Evolutionary conservation across 1,140 invertebrate species (phyloP), one percentile per base, ranked within the genome.

Genomic region (Temnothorax nylanderi): DNA sequence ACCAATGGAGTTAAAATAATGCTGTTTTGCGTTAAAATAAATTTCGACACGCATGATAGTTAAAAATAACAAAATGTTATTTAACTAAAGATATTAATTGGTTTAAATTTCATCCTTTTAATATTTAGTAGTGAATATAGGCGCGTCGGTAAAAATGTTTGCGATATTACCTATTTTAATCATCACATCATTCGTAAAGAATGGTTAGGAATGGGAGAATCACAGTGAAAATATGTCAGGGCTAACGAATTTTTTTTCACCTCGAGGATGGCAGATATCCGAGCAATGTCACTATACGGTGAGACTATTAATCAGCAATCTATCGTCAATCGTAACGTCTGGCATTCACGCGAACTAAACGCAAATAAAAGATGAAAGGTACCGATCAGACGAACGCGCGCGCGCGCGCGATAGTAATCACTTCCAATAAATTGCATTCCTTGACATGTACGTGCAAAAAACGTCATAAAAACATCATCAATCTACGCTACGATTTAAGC

Each of bases 241-340:
- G 51, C 56, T 62, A 26, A 80, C 51, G 51, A 89, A 78, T 88
- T 71, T 88, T 71, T 82, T 84, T 87, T 84, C 81, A 84, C 10
- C 32, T 75, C 1, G 47, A 64, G 69, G 67, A 89, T 88, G 74
- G 80, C 41, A 76, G 65, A 87, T 88, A 77, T 37, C 32, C 54
- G 60, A 65, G 32, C 37, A 26, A 49, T 32, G 51, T 77, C 56
- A 74, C 26, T n/a, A 26, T 26, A 8, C 56, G 8, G 18, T 34
- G 65, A 72, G 56, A 85, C 60, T 85, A 80, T 56, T 87, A 88
- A 88, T 80, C 47, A 67, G 58, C 56, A 41, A 26, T 51, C 34
- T 77, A 89, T 85, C 58, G 80, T 34, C 77, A 44, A 65, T 78
- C n/a, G 37, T 65, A 54, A 67, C 81, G 54, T 80, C 64, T 47